Base-by-base conservation (phyloP, 2,113 vertebrate species). In the Gila orcuttii region DNA sequence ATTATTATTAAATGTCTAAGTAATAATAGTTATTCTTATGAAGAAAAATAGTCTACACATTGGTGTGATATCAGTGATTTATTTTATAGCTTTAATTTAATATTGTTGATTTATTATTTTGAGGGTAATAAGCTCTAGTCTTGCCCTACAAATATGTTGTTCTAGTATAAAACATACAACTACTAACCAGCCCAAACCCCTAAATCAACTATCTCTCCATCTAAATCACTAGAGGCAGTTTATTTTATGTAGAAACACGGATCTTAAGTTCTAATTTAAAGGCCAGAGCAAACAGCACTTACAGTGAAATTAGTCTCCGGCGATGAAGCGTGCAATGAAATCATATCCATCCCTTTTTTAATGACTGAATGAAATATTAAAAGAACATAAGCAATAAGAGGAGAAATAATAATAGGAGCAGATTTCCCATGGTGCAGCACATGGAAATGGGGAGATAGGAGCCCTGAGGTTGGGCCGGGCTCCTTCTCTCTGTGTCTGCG, bases 311-410 rank as follows among this genome's bases (percentile, higher is more conserved):
- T 66, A 75, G 81, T 83, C 75, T 47, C 55, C 79, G 73, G 82
- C 82, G 85, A 83, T 83, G 84, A 42, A 85, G 74, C 80, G n/a
- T 82, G 83, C 74, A 82, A 84, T 86, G 83, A 64, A 76, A 86
- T 83, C 60, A 77, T 73, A 82, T 88, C 74, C 80, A 36, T 74
- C 47, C 52, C 57, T 52, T 31, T 57, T 86, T 89, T 88, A 87
- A 89, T 86, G 80, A 80, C 69, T 79, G 60, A 31, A 87, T 90
- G 25, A 89, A 89, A 90, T 92, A 90, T 90, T 89, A 88, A 89
- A 89, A 88, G 87, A 91, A 88, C 86, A 78, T 71, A 85, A 87
- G 90, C 88, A 90, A 90, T 92, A 90, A 90, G 79, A 85, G 64
- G 50, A 86, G n/a, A 83, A 85, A 80, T 88, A 90, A 91, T 90